phyloP scores from a whole-genome alignment of 2,113 vertebrate species.

The Campylorhamphus procurvoides region DNA sequence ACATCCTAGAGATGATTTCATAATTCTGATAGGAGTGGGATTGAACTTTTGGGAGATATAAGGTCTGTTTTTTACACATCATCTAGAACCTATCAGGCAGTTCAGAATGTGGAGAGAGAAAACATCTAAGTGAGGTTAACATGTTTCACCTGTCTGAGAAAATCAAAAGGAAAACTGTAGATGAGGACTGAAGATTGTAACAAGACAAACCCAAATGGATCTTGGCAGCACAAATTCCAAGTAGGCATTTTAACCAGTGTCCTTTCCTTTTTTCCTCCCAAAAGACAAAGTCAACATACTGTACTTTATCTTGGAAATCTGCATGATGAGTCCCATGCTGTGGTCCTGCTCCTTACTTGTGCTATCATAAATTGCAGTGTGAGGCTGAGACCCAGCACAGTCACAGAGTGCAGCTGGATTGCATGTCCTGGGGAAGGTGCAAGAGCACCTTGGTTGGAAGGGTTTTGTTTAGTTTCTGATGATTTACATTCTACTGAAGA shows the following conservation, averaged over 20 bases:
- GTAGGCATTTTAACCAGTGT: neutral
- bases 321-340: accelerated
- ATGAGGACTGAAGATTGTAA: neutral
- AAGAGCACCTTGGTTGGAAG: neutral
- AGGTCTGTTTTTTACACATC: neutral
- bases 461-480: neutral
- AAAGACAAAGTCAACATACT: neutral
- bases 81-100: neutral
- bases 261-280: neutral
- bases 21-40: neutral
- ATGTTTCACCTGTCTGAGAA: neutral
- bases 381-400: neutral
- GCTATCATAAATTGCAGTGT: neutral
- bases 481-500: neutral
- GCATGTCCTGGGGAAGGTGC: neutral
- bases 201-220: neutral
- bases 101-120: neutral
- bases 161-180: neutral
- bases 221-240: neutral
- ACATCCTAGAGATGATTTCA: neutral
- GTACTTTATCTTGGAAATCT: neutral
- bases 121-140: neutral
- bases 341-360: neutral
- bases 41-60: neutral
- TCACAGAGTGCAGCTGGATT: neutral